A percentile compares a stretch with the other conserved stretches of the same genome.
Evolutionary conservation across 2,888 invertebrate species (phyloP).

Genomic region (Polyommatus iphigenia): DNA sequence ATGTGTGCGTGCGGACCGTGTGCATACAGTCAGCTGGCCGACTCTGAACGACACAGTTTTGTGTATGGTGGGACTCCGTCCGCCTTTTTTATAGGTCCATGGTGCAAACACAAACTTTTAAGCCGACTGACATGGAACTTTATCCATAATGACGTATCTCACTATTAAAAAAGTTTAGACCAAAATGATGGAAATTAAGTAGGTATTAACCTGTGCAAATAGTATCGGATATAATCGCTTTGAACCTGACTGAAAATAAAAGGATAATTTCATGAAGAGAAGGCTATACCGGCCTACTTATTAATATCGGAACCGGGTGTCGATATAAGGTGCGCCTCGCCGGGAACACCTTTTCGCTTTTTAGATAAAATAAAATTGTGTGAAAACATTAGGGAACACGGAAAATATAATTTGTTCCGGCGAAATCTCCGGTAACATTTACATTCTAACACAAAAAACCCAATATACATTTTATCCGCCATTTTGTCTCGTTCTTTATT

Average conservation of each 20-base stretch:
- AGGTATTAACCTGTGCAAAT: neutral
- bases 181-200: neutral
- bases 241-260: neutral
- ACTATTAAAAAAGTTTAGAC: too few relatives aligned
- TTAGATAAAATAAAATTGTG: neutral
- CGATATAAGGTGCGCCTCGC: neutral
- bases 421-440: conserved; percentile 22
- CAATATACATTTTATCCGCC: conserved; percentile 27
- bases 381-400: conserved; percentile 4
- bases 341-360: neutral
- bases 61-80: too few relatives aligned
- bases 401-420: conserved; percentile 23
- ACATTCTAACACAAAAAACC: conserved; percentile 27
- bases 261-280: neutral
- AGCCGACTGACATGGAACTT: neutral
- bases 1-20: too few relatives aligned
- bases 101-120: too few relatives aligned
- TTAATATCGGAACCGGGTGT: neutral
- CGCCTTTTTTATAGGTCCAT: too few relatives aligned
- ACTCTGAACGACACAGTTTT: too few relatives aligned
- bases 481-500: conserved; percentile 32
- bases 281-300: neutral
- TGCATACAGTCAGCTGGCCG: too few relatives aligned
- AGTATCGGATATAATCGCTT: neutral
- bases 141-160: neutral